Evolutionary conservation across 1,140 invertebrate genomes (phyloP).

Genomic region (Drosophila tani): DNA sequence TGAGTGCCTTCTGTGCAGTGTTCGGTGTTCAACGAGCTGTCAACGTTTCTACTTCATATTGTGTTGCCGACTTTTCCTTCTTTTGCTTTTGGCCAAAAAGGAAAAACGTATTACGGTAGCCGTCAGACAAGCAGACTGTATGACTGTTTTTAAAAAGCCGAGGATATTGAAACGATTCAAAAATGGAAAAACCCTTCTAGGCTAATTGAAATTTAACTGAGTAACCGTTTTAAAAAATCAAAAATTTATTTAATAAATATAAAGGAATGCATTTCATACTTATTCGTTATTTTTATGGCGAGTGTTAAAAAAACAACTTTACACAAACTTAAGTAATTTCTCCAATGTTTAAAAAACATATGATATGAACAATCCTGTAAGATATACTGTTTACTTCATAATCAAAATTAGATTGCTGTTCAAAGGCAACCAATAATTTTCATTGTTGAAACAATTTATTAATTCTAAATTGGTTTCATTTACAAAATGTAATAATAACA

Average conservation of each 20-base stretch:
- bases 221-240: too few relatives aligned
- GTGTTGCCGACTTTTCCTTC: constrained; percentile 15
- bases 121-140: constrained; percentile 13
- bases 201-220: neutral
- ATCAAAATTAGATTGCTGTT: too few relatives aligned
- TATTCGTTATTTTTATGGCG: too few relatives aligned
- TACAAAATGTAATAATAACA: too few relatives aligned
- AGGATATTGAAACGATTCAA: neutral
- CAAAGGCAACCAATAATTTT: too few relatives aligned
- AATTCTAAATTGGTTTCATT: too few relatives aligned
- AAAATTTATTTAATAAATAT: too few relatives aligned
- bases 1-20: constrained; percentile 26
- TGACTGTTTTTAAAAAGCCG: neutral
- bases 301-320: neutral
- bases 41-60: constrained; percentile 59
- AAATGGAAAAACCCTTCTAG: neutral
- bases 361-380: too few relatives aligned
- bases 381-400: too few relatives aligned
- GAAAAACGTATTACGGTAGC: constrained; percentile 31
- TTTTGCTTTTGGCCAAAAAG: constrained; percentile 16
- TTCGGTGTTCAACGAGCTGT: constrained; percentile 62
- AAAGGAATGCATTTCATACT: neutral
- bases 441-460: too few relatives aligned
- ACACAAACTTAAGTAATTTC: neutral
- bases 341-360: too few relatives aligned